Evolutionary conservation across 1,140 invertebrate species (phyloP).

Genomic region (Battus philenor): DNA sequence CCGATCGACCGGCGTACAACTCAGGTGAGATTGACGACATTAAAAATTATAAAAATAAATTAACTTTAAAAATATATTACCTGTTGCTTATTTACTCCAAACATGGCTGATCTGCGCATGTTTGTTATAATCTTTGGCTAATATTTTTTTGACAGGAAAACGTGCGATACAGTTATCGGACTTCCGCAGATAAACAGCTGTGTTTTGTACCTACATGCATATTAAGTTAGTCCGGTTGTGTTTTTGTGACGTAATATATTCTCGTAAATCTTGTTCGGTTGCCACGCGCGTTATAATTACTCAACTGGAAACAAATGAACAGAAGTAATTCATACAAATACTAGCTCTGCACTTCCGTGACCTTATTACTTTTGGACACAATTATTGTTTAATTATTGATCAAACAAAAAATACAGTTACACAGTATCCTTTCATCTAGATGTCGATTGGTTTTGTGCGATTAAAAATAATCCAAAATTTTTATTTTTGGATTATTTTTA

Average conservation of each 20-base stretch:
- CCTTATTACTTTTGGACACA: no score
- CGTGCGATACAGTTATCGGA: slow-evolving; percentile 25
- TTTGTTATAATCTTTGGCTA: no score
- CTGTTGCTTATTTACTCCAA: neutral
- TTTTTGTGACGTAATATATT: slow-evolving; percentile 23
- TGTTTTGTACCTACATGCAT: slow-evolving; percentile 3
- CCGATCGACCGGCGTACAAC: slow-evolving; percentile 33
- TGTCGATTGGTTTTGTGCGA: no score
- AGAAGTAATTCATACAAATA: no score
- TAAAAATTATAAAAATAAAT: neutral
- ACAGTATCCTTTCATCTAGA: no score
- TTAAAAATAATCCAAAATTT: no score
- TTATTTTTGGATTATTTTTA: no score
- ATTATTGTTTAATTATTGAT: no score
- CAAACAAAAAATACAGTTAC: no score
- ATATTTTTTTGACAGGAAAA: slow-evolving; percentile 24
- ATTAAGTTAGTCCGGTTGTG: slow-evolving; percentile 5
- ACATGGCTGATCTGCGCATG: no score
- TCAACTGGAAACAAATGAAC: slow-evolving; percentile 3
- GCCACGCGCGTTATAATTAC: slow-evolving; percentile 21
- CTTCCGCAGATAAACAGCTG: slow-evolving; percentile 41
- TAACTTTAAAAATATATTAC: neutral
- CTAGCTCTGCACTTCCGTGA: no score
- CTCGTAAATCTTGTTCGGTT: slow-evolving; percentile 19
- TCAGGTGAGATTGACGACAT: slow-evolving; percentile 35